phyloP scores from a whole-genome alignment of 2,113 vertebrate genomes.

The Clarias macrocephalus region DNA sequence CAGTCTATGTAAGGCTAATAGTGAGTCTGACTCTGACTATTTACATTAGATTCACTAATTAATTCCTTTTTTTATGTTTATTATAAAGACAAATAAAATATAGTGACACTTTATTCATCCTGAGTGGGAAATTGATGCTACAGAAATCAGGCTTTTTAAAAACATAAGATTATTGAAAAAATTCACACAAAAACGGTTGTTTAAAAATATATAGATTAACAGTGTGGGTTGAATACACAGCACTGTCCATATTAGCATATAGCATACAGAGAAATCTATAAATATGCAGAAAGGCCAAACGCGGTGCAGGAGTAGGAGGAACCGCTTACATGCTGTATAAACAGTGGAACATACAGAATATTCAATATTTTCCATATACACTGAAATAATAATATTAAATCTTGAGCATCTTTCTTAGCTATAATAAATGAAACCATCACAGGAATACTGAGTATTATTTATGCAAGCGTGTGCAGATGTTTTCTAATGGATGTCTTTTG shows the following conservation, averaged over 20 bases:
- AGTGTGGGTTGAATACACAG: background rate
- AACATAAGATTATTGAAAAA: background rate
- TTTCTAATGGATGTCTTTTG: background rate
- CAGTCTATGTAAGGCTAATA: slow-evolving; percentile 65
- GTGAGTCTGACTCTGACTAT: slow-evolving; percentile 55
- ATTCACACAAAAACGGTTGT: background rate
- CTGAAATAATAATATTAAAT: background rate
- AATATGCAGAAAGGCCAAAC: background rate
- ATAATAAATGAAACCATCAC: background rate
- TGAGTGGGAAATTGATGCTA: background rate
- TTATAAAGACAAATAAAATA: background rate
- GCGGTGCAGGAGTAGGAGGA: background rate
- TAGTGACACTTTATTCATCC: background rate
- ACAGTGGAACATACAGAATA: background rate
- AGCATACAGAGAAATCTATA: background rate
- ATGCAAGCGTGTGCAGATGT: background rate
- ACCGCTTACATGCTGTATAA: background rate
- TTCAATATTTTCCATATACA: background rate
- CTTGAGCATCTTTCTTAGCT: background rate
- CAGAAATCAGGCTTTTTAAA: background rate
- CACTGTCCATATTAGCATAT: background rate
- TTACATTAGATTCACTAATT: background rate
- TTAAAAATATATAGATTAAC: background rate
- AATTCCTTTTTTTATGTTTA: background rate
- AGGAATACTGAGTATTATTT: background rate